A percentile compares a stretch with the other conserved stretches of the same genome.
These are phyloP conservation scores for Diachasma alloeum DNA, from an alignment of 1,140 invertebrate genomes.

Conservation along the genomic window DNA sequence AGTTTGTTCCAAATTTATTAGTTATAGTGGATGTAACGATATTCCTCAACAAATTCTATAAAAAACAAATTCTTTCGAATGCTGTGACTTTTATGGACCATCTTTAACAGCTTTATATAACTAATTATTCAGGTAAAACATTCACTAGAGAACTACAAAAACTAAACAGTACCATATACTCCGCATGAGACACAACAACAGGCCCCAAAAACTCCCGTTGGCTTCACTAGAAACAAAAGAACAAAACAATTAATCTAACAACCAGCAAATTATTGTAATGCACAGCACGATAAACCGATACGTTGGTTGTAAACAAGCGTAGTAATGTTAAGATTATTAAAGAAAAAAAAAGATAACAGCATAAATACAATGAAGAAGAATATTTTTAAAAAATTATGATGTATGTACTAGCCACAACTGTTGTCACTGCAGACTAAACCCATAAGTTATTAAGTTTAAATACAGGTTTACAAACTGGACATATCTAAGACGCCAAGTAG, in stretches of 20 bases:
- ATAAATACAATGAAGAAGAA: conserved; percentile 6
- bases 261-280: conserved; percentile 40
- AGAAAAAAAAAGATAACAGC: conserved; percentile 8
- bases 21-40: conserved; percentile 12
- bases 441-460: conserved; percentile 45
- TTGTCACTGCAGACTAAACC: conserved; percentile 49
- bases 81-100: conserved; percentile 54
- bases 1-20: too few relatives aligned
- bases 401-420: conserved; percentile 54
- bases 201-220: conserved; percentile 33
- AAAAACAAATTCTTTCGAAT: conserved; percentile 33
- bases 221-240: conserved; percentile 16
- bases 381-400: conserved; percentile 15
- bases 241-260: conserved; percentile 28
- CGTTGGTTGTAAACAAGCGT: conserved; percentile 28
- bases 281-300: conserved; percentile 41
- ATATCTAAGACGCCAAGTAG: conserved; percentile 58
- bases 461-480: conserved; percentile 49
- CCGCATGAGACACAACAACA: conserved; percentile 13
- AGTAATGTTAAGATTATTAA: conserved; percentile 14
- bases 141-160: conserved; percentile 18
- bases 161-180: conserved; percentile 19
- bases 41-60: conserved; percentile 9
- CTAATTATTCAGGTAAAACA: conserved; percentile 21
- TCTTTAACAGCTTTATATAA: conserved; percentile 43